Base-by-base conservation (phyloP, 2,888 invertebrate genomes). In the Ctenicera cuprea region DNA sequence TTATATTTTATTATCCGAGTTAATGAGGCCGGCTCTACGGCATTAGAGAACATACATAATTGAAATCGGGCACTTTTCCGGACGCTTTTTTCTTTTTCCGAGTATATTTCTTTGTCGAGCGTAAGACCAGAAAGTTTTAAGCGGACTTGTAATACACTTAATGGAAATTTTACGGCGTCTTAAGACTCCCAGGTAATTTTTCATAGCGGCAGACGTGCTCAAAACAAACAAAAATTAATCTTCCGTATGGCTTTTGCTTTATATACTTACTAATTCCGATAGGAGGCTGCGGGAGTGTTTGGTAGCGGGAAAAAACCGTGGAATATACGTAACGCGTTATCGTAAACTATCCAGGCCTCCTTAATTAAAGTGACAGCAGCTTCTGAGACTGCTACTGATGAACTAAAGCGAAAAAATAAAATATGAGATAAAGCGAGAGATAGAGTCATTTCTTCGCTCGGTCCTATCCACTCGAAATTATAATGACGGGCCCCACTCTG, bases 401-500 rank as follows among this genome's bases (percentile, higher is more conserved):
- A 63, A 69, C 68, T 59, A 67, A 71, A 66, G 68, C 61, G 75
- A 74, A 71, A 74, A 69, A 71, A 63, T 62, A 62, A 68, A 67
- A 72, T 71, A 65, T 71, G 65, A 74, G 78, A 78, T 78, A 76
- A 75, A 76, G 75, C 74, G 71, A 71, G 69, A 75, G 82, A 82
- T 81, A 81, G 78, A 80, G 81, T 79, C 80, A 79, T 82, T 81
- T 78, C 76, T 65, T 63, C 30, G 52, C 59, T 66, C 76, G 77
- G 77, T 80, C 78, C 74, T 72, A 77, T 76, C 77, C 76, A 77
- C 75, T 77, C 79, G 79, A 80, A 80, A 82, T 81, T 80, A 82
- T 81, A 81, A 82, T 78, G 80, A 79, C 80, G 77, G 80, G 78
- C 78, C 77, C 78, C 79, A 75, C 80, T 79, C 80, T 73, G 78